Evolutionary conservation across 2,113 vertebrate species (phyloP).

Genomic region (Eolophus roseicapilla): DNA sequence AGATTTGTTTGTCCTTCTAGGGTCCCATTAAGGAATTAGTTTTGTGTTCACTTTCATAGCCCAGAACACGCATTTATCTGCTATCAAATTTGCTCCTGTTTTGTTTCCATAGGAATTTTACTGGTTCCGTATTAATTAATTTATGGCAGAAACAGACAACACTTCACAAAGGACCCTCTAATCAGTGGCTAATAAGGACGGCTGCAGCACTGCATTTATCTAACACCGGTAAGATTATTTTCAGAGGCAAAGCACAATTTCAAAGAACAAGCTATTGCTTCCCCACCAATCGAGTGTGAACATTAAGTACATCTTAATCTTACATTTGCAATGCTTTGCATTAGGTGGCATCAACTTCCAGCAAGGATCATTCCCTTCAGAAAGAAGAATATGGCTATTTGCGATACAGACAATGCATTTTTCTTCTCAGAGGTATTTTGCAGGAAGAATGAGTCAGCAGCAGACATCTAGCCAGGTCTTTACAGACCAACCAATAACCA

Average conservation of each 20-base stretch:
- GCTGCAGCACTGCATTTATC: background rate
- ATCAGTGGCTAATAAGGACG: slow-evolving; percentile 34
- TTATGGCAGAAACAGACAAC: slow-evolving; percentile 19
- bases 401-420: fast-evolving
- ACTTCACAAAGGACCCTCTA: slow-evolving; percentile 48
- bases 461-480: background rate
- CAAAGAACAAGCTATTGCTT: background rate
- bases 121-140: slow-evolving; percentile 14
- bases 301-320: background rate
- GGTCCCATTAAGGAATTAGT: slow-evolving; percentile 1
- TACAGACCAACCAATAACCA: background rate
- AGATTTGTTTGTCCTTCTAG: slow-evolving; percentile 12
- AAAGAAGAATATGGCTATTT: background rate
- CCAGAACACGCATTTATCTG: background rate
- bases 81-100: background rate
- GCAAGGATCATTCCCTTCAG: background rate
- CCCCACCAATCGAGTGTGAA: background rate
- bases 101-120: slow-evolving; percentile 27
- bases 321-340: background rate
- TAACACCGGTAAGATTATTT: background rate
- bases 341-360: background rate
- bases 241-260: background rate
- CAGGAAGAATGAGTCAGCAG: slow-evolving; percentile 25
- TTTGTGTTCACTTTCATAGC: background rate
- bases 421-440: background rate